Conservation (phyloP, 2,113 vertebrate species). For the Phodopus roborovskii region DNA sequence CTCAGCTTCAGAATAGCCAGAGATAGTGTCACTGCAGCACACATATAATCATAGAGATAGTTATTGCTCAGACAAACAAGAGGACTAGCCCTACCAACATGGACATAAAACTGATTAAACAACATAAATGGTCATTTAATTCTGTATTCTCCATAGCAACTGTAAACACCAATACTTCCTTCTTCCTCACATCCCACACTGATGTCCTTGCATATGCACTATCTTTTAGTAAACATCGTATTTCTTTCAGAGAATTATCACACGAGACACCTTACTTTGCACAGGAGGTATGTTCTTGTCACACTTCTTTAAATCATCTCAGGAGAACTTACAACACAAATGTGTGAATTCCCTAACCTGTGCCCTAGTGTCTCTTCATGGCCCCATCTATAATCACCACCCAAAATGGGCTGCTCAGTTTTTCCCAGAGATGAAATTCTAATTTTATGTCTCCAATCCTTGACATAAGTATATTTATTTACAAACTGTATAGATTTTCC, state of each 20-base stretch:
- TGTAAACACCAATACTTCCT: neutral
- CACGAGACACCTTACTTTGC: neutral
- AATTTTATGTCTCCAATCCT: neutral
- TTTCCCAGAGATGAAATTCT: neutral
- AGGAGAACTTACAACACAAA: neutral
- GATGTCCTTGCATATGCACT: neutral
- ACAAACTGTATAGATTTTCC: neutral
- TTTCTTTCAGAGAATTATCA: neutral
- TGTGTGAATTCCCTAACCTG: neutral
- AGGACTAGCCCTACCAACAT: neutral
- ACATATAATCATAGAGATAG: neutral
- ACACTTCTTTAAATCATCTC: neutral
- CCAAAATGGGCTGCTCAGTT: neutral
- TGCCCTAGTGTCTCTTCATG: too few species aligned
- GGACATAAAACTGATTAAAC: neutral
- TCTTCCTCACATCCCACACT: neutral
- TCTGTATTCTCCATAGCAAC: too few species aligned
- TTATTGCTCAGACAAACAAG: neutral
- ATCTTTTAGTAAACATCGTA: too few species aligned
- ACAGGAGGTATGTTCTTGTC: neutral
- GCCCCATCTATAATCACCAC: neutral
- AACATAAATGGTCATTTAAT: accelerated
- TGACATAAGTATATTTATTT: neutral
- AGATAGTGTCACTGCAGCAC: neutral
- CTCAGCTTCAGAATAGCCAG: neutral